phyloP scores from a whole-genome alignment of 2,113 vertebrate species.

The Chinchilla lanigera region DNA sequence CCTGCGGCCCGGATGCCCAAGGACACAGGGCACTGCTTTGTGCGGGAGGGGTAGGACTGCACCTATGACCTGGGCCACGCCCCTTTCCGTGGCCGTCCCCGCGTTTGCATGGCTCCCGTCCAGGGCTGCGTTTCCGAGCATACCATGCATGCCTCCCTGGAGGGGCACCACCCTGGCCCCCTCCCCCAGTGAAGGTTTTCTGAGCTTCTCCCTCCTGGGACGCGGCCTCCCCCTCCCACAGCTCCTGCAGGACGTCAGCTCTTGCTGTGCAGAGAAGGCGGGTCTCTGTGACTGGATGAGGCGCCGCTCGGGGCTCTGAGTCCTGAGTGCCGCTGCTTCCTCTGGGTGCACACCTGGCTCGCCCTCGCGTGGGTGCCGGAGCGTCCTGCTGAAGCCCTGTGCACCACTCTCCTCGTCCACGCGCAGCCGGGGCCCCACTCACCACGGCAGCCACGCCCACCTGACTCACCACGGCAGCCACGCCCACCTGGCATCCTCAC shows the following conservation, averaged over 20 bases:
- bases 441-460: neutral
- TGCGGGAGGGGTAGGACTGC: neutral
- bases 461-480: neutral
- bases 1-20: neutral
- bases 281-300: neutral
- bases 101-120: neutral
- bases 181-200: neutral
- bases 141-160: too few species aligned
- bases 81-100: neutral
- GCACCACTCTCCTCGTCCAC: neutral
- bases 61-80: neutral
- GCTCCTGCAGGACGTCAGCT: too few species aligned
- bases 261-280: too few species aligned
- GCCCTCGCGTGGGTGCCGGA: fast-evolving
- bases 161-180: too few species aligned
- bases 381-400: neutral
- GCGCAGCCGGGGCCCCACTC: neutral
- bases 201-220: neutral
- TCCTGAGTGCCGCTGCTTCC: too few species aligned
- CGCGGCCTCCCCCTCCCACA: neutral
- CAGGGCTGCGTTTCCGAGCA: too few species aligned
- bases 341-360: neutral
- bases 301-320: neutral
- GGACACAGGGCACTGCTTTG: neutral
- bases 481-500: too few species aligned